phyloP scores from a whole-genome alignment of 2,113 vertebrate genomes.

The Puntigrus tetrazona region DNA sequence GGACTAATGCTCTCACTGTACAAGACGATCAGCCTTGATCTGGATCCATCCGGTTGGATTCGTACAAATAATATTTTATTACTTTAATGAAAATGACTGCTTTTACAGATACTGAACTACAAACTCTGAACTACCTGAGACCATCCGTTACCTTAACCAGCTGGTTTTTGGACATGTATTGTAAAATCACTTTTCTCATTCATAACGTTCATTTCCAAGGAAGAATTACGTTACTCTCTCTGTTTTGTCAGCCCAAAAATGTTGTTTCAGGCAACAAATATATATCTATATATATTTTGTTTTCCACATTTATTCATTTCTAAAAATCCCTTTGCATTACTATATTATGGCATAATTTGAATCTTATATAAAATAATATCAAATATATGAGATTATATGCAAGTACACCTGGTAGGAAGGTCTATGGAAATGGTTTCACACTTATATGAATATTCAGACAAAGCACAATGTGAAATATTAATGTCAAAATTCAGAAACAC shows the following conservation, averaged over 20 bases:
- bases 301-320: slow-evolving; percentile 36
- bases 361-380: slow-evolving; percentile 41
- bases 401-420: slow-evolving; percentile 79
- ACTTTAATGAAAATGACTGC: slow-evolving; percentile 75
- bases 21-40: slow-evolving; percentile 53
- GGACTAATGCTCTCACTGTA: slow-evolving; percentile 67
- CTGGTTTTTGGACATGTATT: slow-evolving; percentile 82
- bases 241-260: slow-evolving; percentile 63
- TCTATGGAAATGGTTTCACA: slow-evolving; percentile 61
- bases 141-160: slow-evolving; percentile 77
- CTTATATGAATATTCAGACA: slow-evolving; percentile 75
- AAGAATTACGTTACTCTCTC: slow-evolving; percentile 30
- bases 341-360: slow-evolving; percentile 59
- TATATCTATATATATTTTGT: slow-evolving; percentile 68
- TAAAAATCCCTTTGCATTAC: slow-evolving; percentile 38
- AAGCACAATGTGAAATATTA: slow-evolving; percentile 83
- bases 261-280: slow-evolving; percentile 52
- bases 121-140: slow-evolving; percentile 80
- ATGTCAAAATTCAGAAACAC: slow-evolving; percentile 67
- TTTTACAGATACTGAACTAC: slow-evolving; percentile 80
- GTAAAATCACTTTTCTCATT: slow-evolving; percentile 50
- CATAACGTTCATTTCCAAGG: slow-evolving; percentile 35
- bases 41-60: slow-evolving; percentile 77
- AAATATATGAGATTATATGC: slow-evolving; percentile 70
- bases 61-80: slow-evolving; percentile 82